Evolutionary conservation across 2,888 invertebrate species (phyloP).

Genomic region (Gandaritis pyraliata): DNA sequence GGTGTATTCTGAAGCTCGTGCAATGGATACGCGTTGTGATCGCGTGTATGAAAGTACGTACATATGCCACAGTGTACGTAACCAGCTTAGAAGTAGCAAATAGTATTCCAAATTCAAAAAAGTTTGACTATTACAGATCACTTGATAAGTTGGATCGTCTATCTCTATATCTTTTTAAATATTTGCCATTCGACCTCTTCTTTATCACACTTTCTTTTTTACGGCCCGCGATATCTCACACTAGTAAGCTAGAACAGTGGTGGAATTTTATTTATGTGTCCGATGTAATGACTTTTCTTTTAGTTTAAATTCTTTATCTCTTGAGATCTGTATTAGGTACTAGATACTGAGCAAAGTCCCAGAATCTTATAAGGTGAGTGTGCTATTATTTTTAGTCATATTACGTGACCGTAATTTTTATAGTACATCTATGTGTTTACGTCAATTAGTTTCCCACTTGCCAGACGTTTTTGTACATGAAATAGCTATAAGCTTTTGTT

Average conservation of each 20-base stretch:
- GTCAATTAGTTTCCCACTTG: too few relatives aligned
- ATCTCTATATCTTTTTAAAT: constrained; percentile 66
- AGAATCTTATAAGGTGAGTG: too few relatives aligned
- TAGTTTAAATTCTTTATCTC: constrained; percentile 20
- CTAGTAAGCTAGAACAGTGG: constrained; percentile 27
- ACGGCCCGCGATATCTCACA: constrained; percentile 34
- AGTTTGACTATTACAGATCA: constrained; percentile 5
- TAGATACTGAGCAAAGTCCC: not conserved
- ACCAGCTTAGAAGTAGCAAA: not conserved
- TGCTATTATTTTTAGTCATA: too few relatives aligned
- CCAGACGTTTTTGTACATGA: too few relatives aligned
- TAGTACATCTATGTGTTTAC: too few relatives aligned
- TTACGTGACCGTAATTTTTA: too few relatives aligned
- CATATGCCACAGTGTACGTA: too few relatives aligned
- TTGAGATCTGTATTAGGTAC: constrained; percentile 3
- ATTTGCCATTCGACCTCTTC: constrained; percentile 59
- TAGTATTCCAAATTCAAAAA: constrained; percentile 3
- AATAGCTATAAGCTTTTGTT: too few relatives aligned
- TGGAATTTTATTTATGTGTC: constrained; percentile 35
- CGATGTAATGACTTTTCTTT: constrained; percentile 27
- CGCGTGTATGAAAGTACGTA: too few relatives aligned
- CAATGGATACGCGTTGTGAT: too few relatives aligned
- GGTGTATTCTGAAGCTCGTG: too few relatives aligned
- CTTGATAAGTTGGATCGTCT: constrained; percentile 8
- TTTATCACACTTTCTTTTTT: constrained; percentile 50